Percentiles rank a stretch among this genome's conserved stretches.
Evolutionary conservation across 2,113 vertebrate species (phyloP).

Genomic region (Spizaetus ornatus): DNA sequence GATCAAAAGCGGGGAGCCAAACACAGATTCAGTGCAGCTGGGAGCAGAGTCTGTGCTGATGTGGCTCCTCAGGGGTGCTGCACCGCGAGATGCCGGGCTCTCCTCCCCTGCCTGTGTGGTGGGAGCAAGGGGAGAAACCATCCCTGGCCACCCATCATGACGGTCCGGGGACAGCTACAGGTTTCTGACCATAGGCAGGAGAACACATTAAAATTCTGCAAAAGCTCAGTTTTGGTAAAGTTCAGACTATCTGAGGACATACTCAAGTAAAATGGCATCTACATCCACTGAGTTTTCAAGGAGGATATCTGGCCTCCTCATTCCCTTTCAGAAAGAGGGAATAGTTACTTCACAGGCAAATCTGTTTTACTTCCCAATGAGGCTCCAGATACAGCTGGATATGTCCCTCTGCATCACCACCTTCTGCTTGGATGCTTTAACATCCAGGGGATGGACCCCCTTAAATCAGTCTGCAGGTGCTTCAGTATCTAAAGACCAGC

Average conservation of each 20-base stretch:
- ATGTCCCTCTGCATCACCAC: no score
- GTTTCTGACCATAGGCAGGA: neutral
- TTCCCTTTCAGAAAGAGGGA: neutral
- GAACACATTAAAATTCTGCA: neutral
- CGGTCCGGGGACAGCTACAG: rapidly evolving
- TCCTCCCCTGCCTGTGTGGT: neutral
- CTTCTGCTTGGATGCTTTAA: neutral
- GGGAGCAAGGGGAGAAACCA: rapidly evolving
- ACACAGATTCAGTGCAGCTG: neutral
- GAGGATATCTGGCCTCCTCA: no score
- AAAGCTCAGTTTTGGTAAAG: neutral
- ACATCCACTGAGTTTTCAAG: neutral
- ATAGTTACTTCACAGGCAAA: neutral
- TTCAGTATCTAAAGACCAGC: neutral
- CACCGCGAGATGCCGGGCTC: rapidly evolving
- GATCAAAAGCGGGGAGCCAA: rapidly evolving
- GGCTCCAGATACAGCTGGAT: neutral
- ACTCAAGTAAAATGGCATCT: neutral
- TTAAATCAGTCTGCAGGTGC: neutral
- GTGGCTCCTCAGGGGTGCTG: neutral
- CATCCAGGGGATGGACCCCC: no score
- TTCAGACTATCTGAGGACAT: no score
- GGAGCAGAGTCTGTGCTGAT: no score
- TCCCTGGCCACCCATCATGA: rapidly evolving
- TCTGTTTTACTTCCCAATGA: no score